Conservation (phyloP, 1,140 invertebrate genomes). For the Delia radicum region DNA sequence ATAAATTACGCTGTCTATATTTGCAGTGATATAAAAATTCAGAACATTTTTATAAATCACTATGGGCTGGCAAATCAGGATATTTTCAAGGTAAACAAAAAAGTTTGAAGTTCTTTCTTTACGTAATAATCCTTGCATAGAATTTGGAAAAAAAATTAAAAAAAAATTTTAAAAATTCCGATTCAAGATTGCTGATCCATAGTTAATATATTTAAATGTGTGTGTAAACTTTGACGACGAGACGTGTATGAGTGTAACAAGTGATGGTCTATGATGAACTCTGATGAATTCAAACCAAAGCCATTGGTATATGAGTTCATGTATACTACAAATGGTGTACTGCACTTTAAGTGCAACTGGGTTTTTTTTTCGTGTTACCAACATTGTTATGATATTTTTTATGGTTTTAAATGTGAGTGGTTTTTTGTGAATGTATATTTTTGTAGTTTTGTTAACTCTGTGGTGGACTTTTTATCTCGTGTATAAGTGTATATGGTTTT, state of each 20-base stretch:
- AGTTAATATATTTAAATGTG: not conserved
- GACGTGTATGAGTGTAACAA: not conserved
- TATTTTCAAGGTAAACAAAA: no score
- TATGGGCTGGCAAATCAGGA: no score
- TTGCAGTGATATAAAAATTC: slow-evolving; percentile 17
- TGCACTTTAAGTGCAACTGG: slow-evolving; percentile 14
- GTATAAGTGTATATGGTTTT: not conserved
- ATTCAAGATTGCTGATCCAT: not conserved
- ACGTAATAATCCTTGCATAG: no score
- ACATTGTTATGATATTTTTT: slow-evolving; percentile 24
- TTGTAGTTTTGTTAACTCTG: slow-evolving; percentile 22
- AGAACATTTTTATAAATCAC: no score
- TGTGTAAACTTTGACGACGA: not conserved
- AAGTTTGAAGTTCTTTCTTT: no score
- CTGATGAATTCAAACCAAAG: slow-evolving; percentile 16
- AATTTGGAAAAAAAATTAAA: no score
- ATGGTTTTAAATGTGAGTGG: slow-evolving; percentile 5
- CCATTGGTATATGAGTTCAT: not conserved
- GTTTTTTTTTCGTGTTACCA: not conserved
- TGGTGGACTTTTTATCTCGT: slow-evolving; percentile 16
- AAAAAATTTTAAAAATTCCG: no score
- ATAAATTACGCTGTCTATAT: slow-evolving; percentile 21
- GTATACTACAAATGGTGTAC: not conserved
- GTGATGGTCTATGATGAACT: slow-evolving; percentile 1
- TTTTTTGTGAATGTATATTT: not conserved